Evolutionary conservation across 2,797 vertebrate species (phyloP).

Genomic region (Coluber constrictor): DNA sequence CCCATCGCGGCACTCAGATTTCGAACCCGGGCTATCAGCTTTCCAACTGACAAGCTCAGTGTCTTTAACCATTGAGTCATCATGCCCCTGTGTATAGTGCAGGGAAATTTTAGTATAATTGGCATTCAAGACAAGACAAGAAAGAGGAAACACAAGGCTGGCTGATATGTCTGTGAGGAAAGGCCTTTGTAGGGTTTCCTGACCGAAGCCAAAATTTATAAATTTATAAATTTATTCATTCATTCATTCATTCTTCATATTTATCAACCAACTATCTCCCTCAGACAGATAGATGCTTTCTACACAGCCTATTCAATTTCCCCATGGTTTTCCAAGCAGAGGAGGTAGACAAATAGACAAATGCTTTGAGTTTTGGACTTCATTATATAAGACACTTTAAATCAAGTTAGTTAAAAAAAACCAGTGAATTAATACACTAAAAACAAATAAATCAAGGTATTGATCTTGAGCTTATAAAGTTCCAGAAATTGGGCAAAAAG

Average conservation of each 20-base stretch:
- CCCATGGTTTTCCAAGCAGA: not conserved
- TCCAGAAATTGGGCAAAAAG: slow-evolving; percentile 46
- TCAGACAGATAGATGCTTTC: not conserved
- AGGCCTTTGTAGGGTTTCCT: not conserved
- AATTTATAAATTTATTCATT: not conserved
- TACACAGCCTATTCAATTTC: not conserved
- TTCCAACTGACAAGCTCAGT: not conserved
- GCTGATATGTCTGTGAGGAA: not conserved
- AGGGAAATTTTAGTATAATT: not conserved
- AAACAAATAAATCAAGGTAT: slow-evolving; percentile 37
- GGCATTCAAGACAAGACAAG: not conserved
- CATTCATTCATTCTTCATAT: not conserved
- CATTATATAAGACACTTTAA: slow-evolving; percentile 1
- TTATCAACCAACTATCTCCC: not conserved
- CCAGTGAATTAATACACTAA: slow-evolving; percentile 26
- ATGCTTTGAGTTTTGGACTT: slow-evolving; percentile 9
- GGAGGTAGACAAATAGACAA: not conserved
- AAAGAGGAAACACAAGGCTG: not conserved
- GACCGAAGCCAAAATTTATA: not conserved
- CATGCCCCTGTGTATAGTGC: not conserved
- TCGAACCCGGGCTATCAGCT: not conserved
- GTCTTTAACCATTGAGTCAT: not conserved
- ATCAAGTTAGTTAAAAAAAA: slow-evolving; percentile 25
- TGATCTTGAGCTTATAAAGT: slow-evolving; percentile 37
- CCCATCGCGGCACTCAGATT: not conserved